Conservation (phyloP, 2,888 invertebrate species). For the Heterodera filipjevi region DNA sequence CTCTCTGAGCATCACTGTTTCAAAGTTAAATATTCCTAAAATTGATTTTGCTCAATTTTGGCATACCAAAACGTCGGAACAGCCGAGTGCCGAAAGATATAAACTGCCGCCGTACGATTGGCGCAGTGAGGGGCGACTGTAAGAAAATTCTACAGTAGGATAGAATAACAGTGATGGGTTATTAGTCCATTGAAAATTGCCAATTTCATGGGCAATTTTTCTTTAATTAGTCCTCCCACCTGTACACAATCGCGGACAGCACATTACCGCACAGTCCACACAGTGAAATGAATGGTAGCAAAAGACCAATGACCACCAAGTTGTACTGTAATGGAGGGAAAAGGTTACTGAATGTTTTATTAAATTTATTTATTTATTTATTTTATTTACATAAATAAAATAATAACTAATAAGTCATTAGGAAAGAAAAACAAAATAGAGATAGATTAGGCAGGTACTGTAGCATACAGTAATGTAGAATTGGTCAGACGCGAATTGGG, state of each 20-base stretch:
- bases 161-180: too few species aligned
- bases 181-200: too few species aligned
- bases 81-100: constrained; percentile 60
- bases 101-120: constrained; percentile 54
- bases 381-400: too few species aligned
- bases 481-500: constrained; percentile 32
- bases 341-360: not conserved
- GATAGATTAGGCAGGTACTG: not conserved
- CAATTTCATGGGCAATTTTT: too few species aligned
- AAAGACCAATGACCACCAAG: constrained; percentile 57
- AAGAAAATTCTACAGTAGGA: not conserved
- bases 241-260: constrained; percentile 62
- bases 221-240: too few species aligned
- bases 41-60: too few species aligned
- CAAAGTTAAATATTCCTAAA: too few species aligned
- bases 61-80: constrained; percentile 56
- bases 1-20: too few species aligned
- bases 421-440: too few species aligned
- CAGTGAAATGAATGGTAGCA: constrained; percentile 59
- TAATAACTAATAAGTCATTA: too few species aligned
- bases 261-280: constrained; percentile 62
- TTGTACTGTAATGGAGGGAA: constrained; percentile 41
- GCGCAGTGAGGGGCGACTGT: constrained; percentile 51
- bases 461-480: constrained; percentile 21
- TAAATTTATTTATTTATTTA: not conserved